Evolutionary conservation across 1,140 invertebrate genomes (phyloP), one percentile per base, ranked within the genome.

Genomic region (Adoxophyes honmai): DNA sequence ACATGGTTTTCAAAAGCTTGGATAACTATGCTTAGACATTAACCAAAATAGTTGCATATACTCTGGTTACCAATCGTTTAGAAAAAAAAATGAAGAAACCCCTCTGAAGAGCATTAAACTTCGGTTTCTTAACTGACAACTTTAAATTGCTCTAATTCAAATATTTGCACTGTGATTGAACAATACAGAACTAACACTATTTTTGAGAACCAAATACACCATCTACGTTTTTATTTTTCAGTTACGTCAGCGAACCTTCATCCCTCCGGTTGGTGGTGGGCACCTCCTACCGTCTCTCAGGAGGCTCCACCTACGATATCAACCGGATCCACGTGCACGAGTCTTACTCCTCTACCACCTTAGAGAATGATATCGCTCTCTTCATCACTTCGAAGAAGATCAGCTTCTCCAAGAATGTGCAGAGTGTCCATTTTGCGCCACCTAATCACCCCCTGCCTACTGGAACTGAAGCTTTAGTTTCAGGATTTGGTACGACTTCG

Each of bases 301-400:
- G 81, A 0, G 88, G 88, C 0, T 73, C 60, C 15, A 42, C 68
- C 1, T 82, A 85, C 56, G 68, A 76, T 8, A 54, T 88, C 6
- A 62, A 68, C 8, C 63, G 48, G 14, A 18, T 87, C 1, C 58
- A 68, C n/a, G 8, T 66, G 0, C 81, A 89, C 18, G 68, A 76
- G 51, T 13, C 36, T 4, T 88, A 82, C 54, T 79, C 71, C 4
- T 14, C 59, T 1, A 14, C 57, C 0, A 78, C 78, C 3, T 56
- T 85, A 7, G 68, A 77, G 18, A 68, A 87, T 64, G 87, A 89
- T 42, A 81, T 89, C 33, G 75, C 72, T 5, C 9, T 89, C 39
- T 21, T 86, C 6, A 57, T 67, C 5, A 75, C 73, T 5, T 34
- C 56, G 0, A 68, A 60, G 4, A 61, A 55, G 11, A 81, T 89